Conservation (phyloP, 2,888 invertebrate genomes). For the Amphipyra berbera region DNA sequence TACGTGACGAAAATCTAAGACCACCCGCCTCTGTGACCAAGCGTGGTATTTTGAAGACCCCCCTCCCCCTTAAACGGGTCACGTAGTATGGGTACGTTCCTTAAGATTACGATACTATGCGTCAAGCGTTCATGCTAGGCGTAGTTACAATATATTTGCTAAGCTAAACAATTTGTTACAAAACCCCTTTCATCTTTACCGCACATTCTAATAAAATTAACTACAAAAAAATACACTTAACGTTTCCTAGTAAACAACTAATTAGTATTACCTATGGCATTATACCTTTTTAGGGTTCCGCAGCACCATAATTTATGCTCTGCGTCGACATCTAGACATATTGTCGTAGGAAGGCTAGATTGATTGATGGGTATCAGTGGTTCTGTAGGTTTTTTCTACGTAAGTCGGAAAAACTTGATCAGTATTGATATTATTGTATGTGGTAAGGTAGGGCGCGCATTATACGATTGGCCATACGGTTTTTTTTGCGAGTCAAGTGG, state of each 20-base stretch:
- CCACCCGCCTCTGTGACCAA: no score
- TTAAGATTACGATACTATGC: no score
- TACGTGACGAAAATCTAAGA: no score
- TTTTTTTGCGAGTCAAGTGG: neutral
- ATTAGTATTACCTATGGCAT: slow-evolving; percentile 57
- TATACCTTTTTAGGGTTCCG: slow-evolving; percentile 58
- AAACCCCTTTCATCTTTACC: slow-evolving; percentile 45
- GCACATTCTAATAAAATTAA: slow-evolving; percentile 50
- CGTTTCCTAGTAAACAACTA: slow-evolving; percentile 44
- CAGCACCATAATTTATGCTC: slow-evolving; percentile 52
- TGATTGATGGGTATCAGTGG: slow-evolving; percentile 62
- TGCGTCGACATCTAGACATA: slow-evolving; percentile 63
- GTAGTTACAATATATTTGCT: no score
- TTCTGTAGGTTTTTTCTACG: slow-evolving; percentile 52
- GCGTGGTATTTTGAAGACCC: no score
- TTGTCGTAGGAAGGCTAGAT: slow-evolving; percentile 56
- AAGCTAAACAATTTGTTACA: slow-evolving; percentile 31
- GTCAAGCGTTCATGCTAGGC: no score
- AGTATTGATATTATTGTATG: slow-evolving; percentile 50
- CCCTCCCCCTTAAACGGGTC: no score
- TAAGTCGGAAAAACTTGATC: slow-evolving; percentile 49
- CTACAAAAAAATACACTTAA: slow-evolving; percentile 30
- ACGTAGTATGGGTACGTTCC: no score
- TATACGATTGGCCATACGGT: slow-evolving; percentile 16
- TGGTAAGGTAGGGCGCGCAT: slow-evolving; percentile 20